A percentile compares a stretch with the other conserved stretches of the same genome.
Conservation (phyloP, 1,140 invertebrate species). For the Sycobia sp. region DNA sequence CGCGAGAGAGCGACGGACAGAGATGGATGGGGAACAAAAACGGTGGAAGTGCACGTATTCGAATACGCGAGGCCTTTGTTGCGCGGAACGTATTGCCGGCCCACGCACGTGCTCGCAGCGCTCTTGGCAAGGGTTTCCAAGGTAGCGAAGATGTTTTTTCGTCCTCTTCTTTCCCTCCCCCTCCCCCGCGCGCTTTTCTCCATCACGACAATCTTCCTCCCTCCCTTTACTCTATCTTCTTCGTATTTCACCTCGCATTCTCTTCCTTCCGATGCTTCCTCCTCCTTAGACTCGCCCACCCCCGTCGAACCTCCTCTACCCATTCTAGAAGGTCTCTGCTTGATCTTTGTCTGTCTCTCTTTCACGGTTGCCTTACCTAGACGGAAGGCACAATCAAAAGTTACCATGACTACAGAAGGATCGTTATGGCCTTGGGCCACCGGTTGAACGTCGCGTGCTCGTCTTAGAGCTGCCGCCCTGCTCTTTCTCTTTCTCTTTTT, state of each 20-base stretch:
- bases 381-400: slow-evolving; percentile 51
- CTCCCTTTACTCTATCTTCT: neutral
- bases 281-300: neutral
- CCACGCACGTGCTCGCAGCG: neutral
- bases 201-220: neutral
- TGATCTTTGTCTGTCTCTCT: neutral
- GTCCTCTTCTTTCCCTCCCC: neutral
- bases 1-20: too few relatives aligned
- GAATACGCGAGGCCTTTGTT: slow-evolving; percentile 4
- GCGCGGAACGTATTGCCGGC: neutral
- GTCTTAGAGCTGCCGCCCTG: neutral
- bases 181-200: slow-evolving; percentile 1
- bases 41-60: neutral
- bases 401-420: slow-evolving; percentile 53
- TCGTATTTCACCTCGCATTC: neutral
- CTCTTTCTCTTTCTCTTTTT: slow-evolving; percentile 2
- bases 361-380: slow-evolving; percentile 11
- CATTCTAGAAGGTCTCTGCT: too few relatives aligned
- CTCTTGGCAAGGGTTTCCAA: neutral
- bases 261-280: neutral
- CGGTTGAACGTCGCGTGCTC: slow-evolving; percentile 29
- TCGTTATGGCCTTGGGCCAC: slow-evolving; percentile 40
- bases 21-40: neutral
- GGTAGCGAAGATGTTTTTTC: slow-evolving; percentile 3
- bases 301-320: neutral